These are phyloP conservation scores for Diachasma alloeum DNA, from an alignment of 1,140 invertebrate species.

Conservation along the genomic window DNA sequence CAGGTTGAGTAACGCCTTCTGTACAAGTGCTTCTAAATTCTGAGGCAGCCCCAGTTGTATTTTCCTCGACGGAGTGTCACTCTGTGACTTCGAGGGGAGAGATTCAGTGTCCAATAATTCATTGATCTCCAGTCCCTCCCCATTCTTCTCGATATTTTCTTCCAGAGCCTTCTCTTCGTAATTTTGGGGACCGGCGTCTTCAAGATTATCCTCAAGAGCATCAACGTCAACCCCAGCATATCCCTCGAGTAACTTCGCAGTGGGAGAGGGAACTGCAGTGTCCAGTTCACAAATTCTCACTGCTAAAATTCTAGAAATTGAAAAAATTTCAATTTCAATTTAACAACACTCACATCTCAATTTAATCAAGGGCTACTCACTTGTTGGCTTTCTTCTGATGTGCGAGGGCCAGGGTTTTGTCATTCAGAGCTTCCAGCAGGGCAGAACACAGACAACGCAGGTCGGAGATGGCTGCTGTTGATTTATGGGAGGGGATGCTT, in stretches of 20 bases:
- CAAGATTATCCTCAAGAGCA: slow-evolving; percentile 43
- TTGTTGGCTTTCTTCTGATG: slow-evolving; percentile 88
- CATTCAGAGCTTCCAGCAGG: slow-evolving; percentile 82
- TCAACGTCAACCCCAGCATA: slow-evolving; percentile 67
- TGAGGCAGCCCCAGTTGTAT: slow-evolving; percentile 36
- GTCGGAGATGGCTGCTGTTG: slow-evolving; percentile 77
- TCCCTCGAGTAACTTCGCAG: slow-evolving; percentile 66
- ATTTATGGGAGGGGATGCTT: slow-evolving; percentile 71
- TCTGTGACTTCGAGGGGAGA: slow-evolving; percentile 1
- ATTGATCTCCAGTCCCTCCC: slow-evolving; percentile 9
- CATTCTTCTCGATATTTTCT: slow-evolving; percentile 12
- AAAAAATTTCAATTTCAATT: slow-evolving; percentile 1
- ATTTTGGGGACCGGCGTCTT: slow-evolving; percentile 35
- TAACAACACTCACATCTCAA: background rate
- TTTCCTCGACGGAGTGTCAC: background rate
- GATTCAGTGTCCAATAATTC: background rate
- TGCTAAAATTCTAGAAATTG: slow-evolving; percentile 66
- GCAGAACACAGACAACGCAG: slow-evolving; percentile 79
- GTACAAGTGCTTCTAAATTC: slow-evolving; percentile 52
- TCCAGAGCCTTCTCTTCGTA: slow-evolving; percentile 29
- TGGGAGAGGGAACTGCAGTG: slow-evolving; percentile 66
- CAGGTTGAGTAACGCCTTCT: slow-evolving; percentile 56
- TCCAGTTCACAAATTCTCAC: slow-evolving; percentile 69
- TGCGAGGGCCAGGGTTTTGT: slow-evolving; percentile 81
- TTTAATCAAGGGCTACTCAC: slow-evolving; percentile 49